phyloP scores from a whole-genome alignment of 2,113 vertebrate genomes.

The Speoplatyrhinus poulsoni region DNA sequence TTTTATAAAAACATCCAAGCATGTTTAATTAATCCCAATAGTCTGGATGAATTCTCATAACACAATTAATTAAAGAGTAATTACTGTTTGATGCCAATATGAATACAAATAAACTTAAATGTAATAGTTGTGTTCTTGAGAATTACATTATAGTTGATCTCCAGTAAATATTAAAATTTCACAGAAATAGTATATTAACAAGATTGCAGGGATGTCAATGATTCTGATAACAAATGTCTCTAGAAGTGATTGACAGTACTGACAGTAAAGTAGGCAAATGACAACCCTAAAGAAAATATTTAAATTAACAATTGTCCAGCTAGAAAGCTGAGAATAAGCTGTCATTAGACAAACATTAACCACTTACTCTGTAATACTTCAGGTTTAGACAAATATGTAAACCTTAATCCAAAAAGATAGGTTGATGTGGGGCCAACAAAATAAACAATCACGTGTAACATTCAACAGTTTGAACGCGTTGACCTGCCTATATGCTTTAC shows the following conservation, averaged over 20 bases:
- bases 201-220: conserved; percentile 29
- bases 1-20: not conserved
- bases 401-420: conserved; percentile 19
- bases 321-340: conserved; percentile 29
- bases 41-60: too few species aligned
- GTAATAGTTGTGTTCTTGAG: not conserved
- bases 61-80: too few species aligned
- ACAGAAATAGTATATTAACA: conserved; percentile 8
- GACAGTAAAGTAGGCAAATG: conserved; percentile 68
- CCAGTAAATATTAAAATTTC: not conserved
- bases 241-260: conserved; percentile 53
- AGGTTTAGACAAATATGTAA: conserved; percentile 28
- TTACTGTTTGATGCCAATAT: not conserved
- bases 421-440: conserved; percentile 13
- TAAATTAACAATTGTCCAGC: conserved; percentile 31
- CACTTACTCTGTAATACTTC: conserved; percentile 14
- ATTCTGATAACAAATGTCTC: conserved; percentile 38
- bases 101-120: not conserved
- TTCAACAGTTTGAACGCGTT: conserved; percentile 22
- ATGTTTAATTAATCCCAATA: too few species aligned
- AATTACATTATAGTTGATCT: not conserved
- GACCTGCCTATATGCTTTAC: conserved; percentile 24
- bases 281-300: conserved; percentile 30
- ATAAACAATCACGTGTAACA: not conserved
- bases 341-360: conserved; percentile 16